Evolutionary conservation across 2,888 invertebrate genomes (phyloP).

Genomic region (Willowsia nigromaculata): DNA sequence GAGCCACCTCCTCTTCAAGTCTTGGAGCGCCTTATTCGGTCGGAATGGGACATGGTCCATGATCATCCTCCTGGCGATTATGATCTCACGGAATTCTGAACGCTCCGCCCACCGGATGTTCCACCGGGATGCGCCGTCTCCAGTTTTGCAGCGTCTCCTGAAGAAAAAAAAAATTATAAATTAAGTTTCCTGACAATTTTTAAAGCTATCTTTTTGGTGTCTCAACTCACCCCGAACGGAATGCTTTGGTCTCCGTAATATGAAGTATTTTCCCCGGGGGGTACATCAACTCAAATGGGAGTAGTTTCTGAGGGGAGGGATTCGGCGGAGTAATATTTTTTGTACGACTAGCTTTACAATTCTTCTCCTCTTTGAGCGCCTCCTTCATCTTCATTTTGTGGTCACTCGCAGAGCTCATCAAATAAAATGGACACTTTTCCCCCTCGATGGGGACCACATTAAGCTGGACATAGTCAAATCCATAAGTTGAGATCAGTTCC

Average conservation of each 20-base stretch:
- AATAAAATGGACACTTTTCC: slow-evolving; percentile 52
- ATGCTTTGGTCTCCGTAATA: slow-evolving; percentile 71
- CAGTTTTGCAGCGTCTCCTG: neutral
- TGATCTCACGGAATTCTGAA: slow-evolving; percentile 89
- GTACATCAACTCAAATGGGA: slow-evolving; percentile 71
- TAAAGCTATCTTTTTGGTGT: neutral
- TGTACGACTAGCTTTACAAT: slow-evolving; percentile 69
- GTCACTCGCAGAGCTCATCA: neutral
- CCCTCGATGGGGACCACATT: slow-evolving; percentile 56
- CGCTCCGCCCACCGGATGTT: slow-evolving; percentile 90
- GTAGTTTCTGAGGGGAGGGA: slow-evolving; percentile 13
- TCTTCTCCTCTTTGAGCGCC: slow-evolving; percentile 72
- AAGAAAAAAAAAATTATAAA: neutral
- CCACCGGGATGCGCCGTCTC: slow-evolving; percentile 80
- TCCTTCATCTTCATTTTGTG: slow-evolving; percentile 58
- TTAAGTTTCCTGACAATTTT: neutral
- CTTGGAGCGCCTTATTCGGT: slow-evolving; percentile 85
- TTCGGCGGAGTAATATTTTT: neutral
- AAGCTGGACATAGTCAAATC: slow-evolving; percentile 51
- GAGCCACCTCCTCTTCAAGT: slow-evolving; percentile 43
- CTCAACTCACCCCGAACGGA: slow-evolving; percentile 40
- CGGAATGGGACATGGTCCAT: slow-evolving; percentile 92
- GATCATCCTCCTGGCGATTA: slow-evolving; percentile 91
- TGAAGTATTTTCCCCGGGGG: slow-evolving; percentile 71
- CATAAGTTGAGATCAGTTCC: slow-evolving; percentile 56